Evolutionary conservation across 2,797 vertebrate species (phyloP).

Genomic region (Hydrophis major): DNA sequence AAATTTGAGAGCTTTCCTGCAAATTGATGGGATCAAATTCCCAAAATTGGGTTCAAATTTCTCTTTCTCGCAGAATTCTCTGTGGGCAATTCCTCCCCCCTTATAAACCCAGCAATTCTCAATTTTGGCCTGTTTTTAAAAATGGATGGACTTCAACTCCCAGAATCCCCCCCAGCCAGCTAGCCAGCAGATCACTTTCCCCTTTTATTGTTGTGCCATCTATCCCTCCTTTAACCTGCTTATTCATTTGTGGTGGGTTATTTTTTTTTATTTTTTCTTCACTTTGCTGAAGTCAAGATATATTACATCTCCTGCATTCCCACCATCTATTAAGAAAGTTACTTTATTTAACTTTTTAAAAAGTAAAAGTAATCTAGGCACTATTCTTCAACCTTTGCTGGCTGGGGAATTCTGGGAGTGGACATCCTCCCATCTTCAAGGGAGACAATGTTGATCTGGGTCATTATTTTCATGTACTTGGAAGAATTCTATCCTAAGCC

Average conservation of each 20-base stretch:
- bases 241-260: background rate
- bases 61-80: too few species aligned
- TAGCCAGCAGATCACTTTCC: background rate
- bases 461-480: background rate
- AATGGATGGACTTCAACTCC: background rate
- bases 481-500: background rate
- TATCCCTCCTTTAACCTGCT: too few species aligned
- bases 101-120: too few species aligned
- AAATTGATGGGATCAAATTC: too few species aligned
- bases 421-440: background rate
- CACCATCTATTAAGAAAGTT: background rate
- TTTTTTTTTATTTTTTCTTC: too few species aligned
- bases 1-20: too few species aligned
- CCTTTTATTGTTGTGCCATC: too few species aligned
- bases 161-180: background rate
- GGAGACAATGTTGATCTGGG: background rate
- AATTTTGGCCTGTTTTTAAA: too few species aligned
- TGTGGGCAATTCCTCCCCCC: too few species aligned
- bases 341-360: too few species aligned
- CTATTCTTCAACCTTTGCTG: background rate
- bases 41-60: too few species aligned
- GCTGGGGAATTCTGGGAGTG: background rate
- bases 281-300: background rate
- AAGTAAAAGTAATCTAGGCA: too few species aligned
- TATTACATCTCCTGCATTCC: background rate